Evolutionary conservation across 1,140 invertebrate genomes (phyloP), one percentile per base, ranked within the genome.

Genomic region (Chrysoperla carnea): DNA sequence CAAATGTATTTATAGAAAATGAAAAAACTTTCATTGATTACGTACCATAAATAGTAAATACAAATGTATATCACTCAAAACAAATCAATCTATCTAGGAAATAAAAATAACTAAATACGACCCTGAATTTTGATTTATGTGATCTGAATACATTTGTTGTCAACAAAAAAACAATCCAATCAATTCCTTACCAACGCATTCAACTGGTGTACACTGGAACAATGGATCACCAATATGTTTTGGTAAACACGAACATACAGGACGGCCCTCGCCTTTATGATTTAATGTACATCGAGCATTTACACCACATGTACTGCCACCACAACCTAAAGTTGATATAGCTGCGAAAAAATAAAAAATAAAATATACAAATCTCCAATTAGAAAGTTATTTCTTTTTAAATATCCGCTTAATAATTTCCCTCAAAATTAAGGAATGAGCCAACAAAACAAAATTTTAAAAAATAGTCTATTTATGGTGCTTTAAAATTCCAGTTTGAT

Each of bases 171-270:
- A 33, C 8, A 11, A 33, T 4, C 2, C 8, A 33, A 39, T 6
- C 31, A 37, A 29, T 15, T 41, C 58, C 58, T 61, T 52, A 69
- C 69, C 63, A 46, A 69, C 57, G 55, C 76, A 80, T 53, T 80
- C 77, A 13, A 71, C 71, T 48, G 72, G 68, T 45, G 68, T 64
- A 52, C 78, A 81, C 42, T 69, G 66, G 4, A 61, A 64, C 39
- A 76, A 58, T 8, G 81, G 77, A 60, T 84, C 78, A 36, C 81
- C 81, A 37, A 73, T 76, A 54, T 77, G 71, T 13, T 79, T 79
- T 1, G 75, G 64, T 47, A 74, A 62, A 54, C 81, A 85, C 38
- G 73, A 73, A 58, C 81, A 85, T 3, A 79, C 73, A 1, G 80
- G 73, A 33, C 73, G 58, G 12, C 64, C 67, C 37, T 69, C 71